These are phyloP conservation scores for Stenotaenia linearis DNA, from an alignment of 2,888 invertebrate genomes.

Conservation along the genomic window DNA sequence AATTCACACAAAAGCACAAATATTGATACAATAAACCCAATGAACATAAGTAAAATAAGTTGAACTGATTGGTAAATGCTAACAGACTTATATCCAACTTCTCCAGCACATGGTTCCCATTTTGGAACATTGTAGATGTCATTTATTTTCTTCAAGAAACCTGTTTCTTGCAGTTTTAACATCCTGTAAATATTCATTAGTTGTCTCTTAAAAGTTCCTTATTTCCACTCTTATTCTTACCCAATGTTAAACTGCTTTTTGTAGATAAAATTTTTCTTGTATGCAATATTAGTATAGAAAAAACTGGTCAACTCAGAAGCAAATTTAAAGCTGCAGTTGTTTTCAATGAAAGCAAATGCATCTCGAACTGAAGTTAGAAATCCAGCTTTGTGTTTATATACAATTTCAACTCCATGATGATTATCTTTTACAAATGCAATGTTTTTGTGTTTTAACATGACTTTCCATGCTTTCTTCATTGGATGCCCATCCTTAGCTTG, in stretches of 20 bases:
- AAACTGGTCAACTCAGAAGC: not conserved
- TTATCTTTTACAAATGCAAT: not conserved
- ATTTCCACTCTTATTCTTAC: not conserved
- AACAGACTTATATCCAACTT: too few relatives aligned
- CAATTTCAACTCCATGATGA: not conserved
- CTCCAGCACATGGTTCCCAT: too few relatives aligned
- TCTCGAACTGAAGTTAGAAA: not conserved
- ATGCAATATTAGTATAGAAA: not conserved
- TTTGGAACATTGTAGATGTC: too few relatives aligned
- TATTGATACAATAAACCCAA: too few relatives aligned
- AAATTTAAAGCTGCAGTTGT: not conserved
- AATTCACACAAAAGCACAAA: too few relatives aligned
- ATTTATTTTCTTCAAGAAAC: too few relatives aligned
- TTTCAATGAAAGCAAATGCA: not conserved
- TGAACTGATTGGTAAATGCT: too few relatives aligned
- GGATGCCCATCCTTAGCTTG: not conserved
- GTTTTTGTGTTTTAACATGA: not conserved
- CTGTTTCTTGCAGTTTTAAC: too few relatives aligned
- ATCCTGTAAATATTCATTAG: too few relatives aligned
- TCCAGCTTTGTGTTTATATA: not conserved
- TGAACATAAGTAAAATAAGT: too few relatives aligned
- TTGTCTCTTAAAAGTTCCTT: too few relatives aligned
- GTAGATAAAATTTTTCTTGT: not conserved
- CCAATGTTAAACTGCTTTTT: not conserved
- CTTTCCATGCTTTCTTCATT: not conserved